phyloP scores from a whole-genome alignment of 2,888 invertebrate genomes.

The Lydus trimaculatus region DNA sequence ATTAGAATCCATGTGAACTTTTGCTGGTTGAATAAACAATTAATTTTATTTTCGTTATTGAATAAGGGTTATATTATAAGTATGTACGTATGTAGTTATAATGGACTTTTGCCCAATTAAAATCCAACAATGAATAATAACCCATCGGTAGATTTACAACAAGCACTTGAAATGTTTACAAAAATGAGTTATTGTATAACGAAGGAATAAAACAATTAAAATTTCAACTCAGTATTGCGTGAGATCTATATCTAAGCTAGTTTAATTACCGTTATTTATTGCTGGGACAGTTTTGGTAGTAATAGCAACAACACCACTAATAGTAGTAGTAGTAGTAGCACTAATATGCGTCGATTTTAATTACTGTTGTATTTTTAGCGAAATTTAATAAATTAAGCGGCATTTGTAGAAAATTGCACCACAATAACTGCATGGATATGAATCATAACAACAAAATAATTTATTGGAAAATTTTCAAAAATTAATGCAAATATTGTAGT shows the following conservation, averaged over 20 bases:
- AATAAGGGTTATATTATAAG: not conserved
- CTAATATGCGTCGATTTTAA: not conserved
- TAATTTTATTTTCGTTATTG: not conserved
- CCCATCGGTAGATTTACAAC: constrained; percentile 5
- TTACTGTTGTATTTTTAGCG: not conserved
- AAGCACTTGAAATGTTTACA: constrained; percentile 12
- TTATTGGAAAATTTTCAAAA: not conserved
- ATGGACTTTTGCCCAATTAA: constrained; percentile 1
- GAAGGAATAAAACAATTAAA: constrained; percentile 18
- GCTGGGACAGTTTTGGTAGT: constrained; percentile 25
- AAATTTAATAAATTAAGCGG: not conserved
- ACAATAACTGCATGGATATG: not conserved
- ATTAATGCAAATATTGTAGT: not conserved
- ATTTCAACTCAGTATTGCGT: constrained; percentile 25
- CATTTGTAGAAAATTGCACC: not conserved
- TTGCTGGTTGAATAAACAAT: not conserved
- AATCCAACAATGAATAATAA: constrained; percentile 4
- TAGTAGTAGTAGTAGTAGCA: not conserved
- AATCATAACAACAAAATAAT: not conserved
- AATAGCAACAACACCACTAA: not conserved
- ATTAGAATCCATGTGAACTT: not conserved
- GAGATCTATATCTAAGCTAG: constrained; percentile 25
- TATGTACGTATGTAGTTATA: not conserved
- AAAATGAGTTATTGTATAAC: constrained; percentile 11
- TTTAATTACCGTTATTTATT: constrained; percentile 30